Evolutionary conservation across 2,797 vertebrate species (phyloP).

Genomic region (Chloroceryle inda): DNA sequence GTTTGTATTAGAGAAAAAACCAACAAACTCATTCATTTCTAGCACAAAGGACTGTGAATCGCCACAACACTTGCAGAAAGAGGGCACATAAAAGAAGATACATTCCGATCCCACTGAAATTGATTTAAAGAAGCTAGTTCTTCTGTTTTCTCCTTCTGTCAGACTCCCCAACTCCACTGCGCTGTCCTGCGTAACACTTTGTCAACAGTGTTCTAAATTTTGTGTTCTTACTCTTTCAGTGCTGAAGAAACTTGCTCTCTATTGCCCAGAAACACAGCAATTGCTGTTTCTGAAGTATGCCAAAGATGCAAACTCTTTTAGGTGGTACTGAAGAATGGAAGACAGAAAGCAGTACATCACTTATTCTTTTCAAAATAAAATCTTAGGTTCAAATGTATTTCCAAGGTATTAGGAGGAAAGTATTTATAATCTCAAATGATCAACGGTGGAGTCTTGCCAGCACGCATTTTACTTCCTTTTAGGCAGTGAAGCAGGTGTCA

Average conservation of each 20-base stretch:
- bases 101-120: not conserved
- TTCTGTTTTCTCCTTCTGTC: not conserved
- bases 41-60: not conserved
- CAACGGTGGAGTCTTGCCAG: constrained; percentile 22
- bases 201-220: not conserved
- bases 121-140: not conserved
- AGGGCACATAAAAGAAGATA: not conserved
- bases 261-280: not conserved
- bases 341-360: not conserved
- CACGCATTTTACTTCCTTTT: constrained; percentile 52
- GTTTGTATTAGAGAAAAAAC: not conserved
- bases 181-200: not conserved
- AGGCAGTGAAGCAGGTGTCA: constrained; percentile 41
- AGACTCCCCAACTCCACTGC: not conserved
- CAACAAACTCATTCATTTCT: not conserved
- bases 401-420: constrained; percentile 10
- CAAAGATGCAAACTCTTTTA: not conserved
- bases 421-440: constrained; percentile 13
- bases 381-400: constrained; percentile 11
- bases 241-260: not conserved
- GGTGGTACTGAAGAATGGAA: not conserved
- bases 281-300: not conserved
- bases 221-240: not conserved
- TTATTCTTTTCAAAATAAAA: not conserved
- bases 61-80: not conserved